phyloP scores from a whole-genome alignment of 2,113 vertebrate species.

The Anolis carolinensis region DNA sequence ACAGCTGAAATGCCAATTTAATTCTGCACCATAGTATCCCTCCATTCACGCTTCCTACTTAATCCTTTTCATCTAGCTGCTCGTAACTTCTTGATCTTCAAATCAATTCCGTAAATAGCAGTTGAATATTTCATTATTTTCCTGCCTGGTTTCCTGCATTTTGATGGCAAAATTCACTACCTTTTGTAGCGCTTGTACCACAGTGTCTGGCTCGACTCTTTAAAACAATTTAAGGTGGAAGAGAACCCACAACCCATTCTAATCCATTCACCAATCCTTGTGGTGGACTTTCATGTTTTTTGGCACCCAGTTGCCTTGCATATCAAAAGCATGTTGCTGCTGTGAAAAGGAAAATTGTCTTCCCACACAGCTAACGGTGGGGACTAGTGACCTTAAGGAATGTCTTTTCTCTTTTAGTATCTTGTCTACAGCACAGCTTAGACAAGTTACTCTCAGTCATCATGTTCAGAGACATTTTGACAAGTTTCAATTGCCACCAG shows the following conservation, averaged over 20 bases:
- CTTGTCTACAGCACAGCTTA: not conserved
- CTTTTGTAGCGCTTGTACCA: constrained; percentile 60
- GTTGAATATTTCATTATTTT: constrained; percentile 66
- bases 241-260: not conserved
- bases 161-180: constrained; percentile 62
- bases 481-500: too few species aligned
- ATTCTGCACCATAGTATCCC: constrained; percentile 69
- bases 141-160: constrained; percentile 68
- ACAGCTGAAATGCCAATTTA: constrained; percentile 70
- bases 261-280: not conserved
- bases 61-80: constrained; percentile 72
- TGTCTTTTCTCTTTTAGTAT: not conserved
- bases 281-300: not conserved
- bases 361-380: too few species aligned
- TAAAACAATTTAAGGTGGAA: constrained; percentile 53
- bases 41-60: constrained; percentile 72
- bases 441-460: not conserved
- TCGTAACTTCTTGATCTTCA: constrained; percentile 69
- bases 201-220: constrained; percentile 55
- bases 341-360: not conserved
- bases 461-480: not conserved
- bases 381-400: not conserved
- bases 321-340: not conserved
- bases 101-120: constrained; percentile 71
- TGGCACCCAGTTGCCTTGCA: not conserved